Conservation (phyloP, 2,797 vertebrate genomes). For the Sebastes vulpes region DNA sequence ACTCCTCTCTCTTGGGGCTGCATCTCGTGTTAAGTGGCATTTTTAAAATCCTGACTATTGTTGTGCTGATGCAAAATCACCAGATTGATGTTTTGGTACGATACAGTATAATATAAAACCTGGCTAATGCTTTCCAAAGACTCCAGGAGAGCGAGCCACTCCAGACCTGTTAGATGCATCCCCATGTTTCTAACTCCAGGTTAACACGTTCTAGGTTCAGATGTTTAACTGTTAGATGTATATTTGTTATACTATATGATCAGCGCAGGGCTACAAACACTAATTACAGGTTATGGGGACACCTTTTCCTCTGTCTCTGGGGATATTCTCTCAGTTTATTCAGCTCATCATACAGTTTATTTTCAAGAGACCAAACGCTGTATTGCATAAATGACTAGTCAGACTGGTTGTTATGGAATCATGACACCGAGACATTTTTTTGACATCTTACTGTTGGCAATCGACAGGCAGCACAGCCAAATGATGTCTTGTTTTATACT, state of each 20-base stretch:
- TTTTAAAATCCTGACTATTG: not conserved
- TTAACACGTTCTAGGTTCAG: conserved; percentile 22
- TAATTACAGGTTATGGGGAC: not conserved
- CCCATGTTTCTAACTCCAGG: conserved; percentile 60
- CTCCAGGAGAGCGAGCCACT: conserved; percentile 12
- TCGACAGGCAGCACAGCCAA: not conserved
- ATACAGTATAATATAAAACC: not conserved
- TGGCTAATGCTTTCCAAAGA: not conserved
- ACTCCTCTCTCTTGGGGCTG: conserved; percentile 60
- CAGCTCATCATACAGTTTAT: not conserved
- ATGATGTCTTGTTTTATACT: not conserved
- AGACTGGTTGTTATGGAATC: not conserved
- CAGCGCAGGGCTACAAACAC: conserved; percentile 16
- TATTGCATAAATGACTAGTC: not conserved
- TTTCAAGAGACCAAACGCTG: not conserved
- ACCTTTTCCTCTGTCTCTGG: not conserved
- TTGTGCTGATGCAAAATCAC: not conserved
- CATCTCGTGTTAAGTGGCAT: conserved; percentile 47
- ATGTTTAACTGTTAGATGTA: not conserved
- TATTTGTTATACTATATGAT: not conserved
- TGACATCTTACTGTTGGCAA: not conserved
- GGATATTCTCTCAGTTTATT: not conserved
- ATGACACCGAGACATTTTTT: not conserved
- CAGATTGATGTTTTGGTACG: not conserved
- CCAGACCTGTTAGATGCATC: conserved; percentile 54